phyloP scores from a whole-genome alignment of 2,888 invertebrate genomes.

The Volucella bombylans region DNA sequence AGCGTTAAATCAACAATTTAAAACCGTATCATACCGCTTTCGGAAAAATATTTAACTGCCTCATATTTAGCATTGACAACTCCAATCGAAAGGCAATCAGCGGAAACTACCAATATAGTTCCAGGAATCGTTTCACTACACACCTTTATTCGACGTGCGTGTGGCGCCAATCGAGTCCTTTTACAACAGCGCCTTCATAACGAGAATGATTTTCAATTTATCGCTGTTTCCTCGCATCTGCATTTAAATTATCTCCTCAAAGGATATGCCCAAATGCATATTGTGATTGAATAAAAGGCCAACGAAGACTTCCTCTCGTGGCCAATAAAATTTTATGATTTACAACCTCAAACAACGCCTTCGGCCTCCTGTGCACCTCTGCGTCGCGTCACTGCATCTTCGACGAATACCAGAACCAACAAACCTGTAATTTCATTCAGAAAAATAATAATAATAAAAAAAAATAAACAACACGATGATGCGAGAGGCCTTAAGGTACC shows the following conservation, averaged over 20 bases:
- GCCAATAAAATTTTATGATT: conserved; percentile 63
- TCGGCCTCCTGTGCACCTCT: neutral
- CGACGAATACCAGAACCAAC: neutral
- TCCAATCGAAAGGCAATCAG: conserved; percentile 52
- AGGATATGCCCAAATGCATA: neutral
- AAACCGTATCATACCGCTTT: no score
- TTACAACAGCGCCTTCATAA: conserved; percentile 10
- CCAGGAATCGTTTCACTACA: conserved; percentile 18
- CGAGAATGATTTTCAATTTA: conserved; percentile 41
- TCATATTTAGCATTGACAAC: conserved; percentile 54
- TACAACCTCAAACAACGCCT: conserved; percentile 26
- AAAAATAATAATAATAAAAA: neutral
- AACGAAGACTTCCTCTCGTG: conserved; percentile 27
- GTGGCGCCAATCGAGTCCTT: conserved; percentile 60
- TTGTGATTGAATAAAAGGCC: conserved; percentile 16
- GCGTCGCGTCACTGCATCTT: neutral
- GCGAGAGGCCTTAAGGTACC: neutral
- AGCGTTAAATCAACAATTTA: no score
- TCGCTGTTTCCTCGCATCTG: conserved; percentile 44
- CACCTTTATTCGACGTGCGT: conserved; percentile 16
- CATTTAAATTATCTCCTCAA: conserved; percentile 41
- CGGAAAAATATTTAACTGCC: no score
- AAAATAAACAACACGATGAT: conserved; percentile 1
- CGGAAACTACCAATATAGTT: conserved; percentile 15
- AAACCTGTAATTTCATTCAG: conserved; percentile 43